Evolutionary conservation across 2,797 vertebrate species (phyloP).

Genomic region (Neostethus bicornis): DNA sequence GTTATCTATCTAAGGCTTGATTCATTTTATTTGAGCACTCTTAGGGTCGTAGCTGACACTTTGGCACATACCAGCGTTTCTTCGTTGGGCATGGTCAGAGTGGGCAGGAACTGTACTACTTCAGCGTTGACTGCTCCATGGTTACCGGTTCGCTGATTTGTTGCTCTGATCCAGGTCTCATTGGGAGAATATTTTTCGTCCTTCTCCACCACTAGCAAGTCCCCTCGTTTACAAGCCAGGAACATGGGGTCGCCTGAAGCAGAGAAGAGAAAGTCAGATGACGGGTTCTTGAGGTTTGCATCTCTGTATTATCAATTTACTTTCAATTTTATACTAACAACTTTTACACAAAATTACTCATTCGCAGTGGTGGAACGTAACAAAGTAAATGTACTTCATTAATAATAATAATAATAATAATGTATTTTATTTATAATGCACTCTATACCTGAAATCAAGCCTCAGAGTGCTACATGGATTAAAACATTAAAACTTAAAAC

Average conservation of each 20-base stretch:
- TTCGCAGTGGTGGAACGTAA: no score
- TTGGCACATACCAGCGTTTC: conserved; percentile 82
- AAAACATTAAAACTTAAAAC: no score
- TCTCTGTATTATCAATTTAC: no score
- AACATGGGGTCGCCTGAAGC: conserved; percentile 75
- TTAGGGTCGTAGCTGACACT: neutral
- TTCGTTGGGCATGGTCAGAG: conserved; percentile 81
- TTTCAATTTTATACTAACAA: no score
- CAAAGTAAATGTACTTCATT: no score
- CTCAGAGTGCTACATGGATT: no score
- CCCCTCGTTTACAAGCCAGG: conserved; percentile 86
- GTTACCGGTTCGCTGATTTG: conserved; percentile 83
- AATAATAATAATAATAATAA: no score
- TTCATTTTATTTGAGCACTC: neutral
- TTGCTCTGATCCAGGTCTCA: conserved; percentile 76
- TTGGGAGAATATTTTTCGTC: conserved; percentile 64
- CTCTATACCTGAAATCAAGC: no score
- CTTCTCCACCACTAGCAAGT: conserved; percentile 84
- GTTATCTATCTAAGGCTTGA: neutral
- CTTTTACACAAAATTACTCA: no score
- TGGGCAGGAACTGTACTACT: conserved; percentile 83
- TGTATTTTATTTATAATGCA: no score
- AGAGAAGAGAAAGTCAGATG: neutral
- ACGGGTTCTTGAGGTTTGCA: no score
- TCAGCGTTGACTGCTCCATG: conserved; percentile 79